Evolutionary conservation across 2,888 invertebrate genomes (phyloP).

Genomic region (Amaurobius ferox): DNA sequence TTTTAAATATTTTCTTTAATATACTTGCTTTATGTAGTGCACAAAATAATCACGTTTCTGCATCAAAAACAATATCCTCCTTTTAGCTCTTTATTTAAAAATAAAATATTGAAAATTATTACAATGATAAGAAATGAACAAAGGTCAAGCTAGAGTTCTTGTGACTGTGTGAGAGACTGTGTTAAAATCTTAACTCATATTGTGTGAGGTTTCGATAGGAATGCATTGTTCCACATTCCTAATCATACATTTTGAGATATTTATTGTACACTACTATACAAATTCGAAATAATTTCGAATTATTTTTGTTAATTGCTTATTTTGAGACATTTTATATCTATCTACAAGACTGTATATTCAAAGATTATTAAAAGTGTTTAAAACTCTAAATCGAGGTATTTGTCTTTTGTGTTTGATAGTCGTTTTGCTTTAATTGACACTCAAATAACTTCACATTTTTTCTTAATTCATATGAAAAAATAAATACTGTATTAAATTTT

Average conservation of each 20-base stretch:
- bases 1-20: too few species aligned
- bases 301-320: conserved; percentile 24
- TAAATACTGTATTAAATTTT: background rate
- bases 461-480: background rate
- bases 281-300: conserved; percentile 18
- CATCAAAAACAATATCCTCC: too few species aligned
- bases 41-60: too few species aligned
- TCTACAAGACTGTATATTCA: conserved; percentile 35
- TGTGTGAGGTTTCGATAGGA: conserved; percentile 32
- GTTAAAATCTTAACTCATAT: background rate
- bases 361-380: conserved; percentile 38
- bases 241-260: conserved; percentile 16
- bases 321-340: conserved; percentile 39
- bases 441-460: too few species aligned
- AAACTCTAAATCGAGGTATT: conserved; percentile 8
- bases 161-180: conserved; percentile 12
- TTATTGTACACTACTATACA: conserved; percentile 19
- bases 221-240: conserved; percentile 37
- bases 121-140: conserved; percentile 43
- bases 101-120: too few species aligned
- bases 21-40: too few species aligned
- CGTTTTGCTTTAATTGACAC: too few species aligned
- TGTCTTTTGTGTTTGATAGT: background rate
- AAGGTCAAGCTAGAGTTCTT: conserved; percentile 39
- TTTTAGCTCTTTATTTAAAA: too few species aligned